A percentile compares a stretch with the other conserved stretches of the same genome.
phyloP scores from a whole-genome alignment of 2,888 invertebrate genomes.

The Ecdyonurus torrentis region DNA sequence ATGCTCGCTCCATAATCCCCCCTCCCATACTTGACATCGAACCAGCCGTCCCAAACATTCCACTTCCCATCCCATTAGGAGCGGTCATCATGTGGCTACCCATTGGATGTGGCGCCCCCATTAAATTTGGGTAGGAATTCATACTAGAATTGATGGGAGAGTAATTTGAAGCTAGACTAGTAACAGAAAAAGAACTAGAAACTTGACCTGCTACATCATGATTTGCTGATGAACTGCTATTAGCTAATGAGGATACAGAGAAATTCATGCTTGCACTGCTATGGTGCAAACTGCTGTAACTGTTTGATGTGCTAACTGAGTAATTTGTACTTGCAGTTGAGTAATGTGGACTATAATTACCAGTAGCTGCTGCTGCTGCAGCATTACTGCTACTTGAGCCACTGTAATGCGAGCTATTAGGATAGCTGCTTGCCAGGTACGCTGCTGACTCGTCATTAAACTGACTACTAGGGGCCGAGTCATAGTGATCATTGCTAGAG shows the following conservation, averaged over 20 bases:
- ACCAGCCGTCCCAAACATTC: constrained; percentile 12
- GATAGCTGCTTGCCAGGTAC: constrained; percentile 17
- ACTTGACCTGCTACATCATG: constrained; percentile 15
- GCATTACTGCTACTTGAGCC: constrained; percentile 17
- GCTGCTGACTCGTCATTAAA: constrained; percentile 19
- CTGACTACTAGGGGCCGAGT: constrained; percentile 14
- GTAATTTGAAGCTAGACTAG: constrained; percentile 26
- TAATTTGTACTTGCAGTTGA: constrained; percentile 16
- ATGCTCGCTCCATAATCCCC: constrained; percentile 14
- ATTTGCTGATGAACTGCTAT: constrained; percentile 17
- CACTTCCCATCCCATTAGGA: constrained; percentile 14
- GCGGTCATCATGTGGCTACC: constrained; percentile 16
- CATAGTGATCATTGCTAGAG: constrained; percentile 17
- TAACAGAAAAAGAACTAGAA: constrained; percentile 28
- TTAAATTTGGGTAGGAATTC: constrained; percentile 26
- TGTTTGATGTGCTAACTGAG: constrained; percentile 15
- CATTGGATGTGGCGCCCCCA: constrained; percentile 27
- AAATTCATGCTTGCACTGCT: constrained; percentile 22
- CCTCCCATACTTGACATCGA: constrained; percentile 12
- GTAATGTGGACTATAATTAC: constrained; percentile 17
- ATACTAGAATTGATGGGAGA: constrained; percentile 21
- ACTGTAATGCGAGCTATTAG: constrained; percentile 15
- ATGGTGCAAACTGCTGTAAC: constrained; percentile 16
- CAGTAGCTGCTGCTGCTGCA: neutral
- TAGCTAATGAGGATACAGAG: constrained; percentile 23